These are phyloP conservation scores for Oryzaephilus surinamensis DNA, from an alignment of 1,140 invertebrate species.

Conservation along the genomic window DNA sequence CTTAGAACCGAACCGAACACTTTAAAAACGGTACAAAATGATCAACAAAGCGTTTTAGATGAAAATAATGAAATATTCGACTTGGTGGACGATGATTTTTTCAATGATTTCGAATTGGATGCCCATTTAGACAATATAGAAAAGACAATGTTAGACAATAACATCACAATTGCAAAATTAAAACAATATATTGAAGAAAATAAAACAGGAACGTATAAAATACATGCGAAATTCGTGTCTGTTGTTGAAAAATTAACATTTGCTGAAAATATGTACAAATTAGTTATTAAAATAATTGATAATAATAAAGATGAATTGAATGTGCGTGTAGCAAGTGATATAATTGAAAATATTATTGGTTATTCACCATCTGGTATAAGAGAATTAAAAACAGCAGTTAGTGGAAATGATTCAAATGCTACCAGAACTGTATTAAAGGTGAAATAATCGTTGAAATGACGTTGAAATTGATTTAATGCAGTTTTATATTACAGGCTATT, in stretches of 20 bases:
- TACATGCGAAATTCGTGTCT: conserved; percentile 25
- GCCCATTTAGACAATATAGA: conserved; percentile 23
- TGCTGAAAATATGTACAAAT: conserved; percentile 11
- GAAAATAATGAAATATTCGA: neutral
- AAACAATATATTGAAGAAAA: conserved; percentile 4
- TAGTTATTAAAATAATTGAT: conserved; percentile 23
- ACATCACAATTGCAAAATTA: conserved; percentile 9
- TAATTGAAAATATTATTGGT: conserved; percentile 17
- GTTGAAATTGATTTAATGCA: too few species aligned
- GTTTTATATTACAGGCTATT: too few species aligned
- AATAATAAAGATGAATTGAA: conserved; percentile 8
- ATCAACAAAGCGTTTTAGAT: neutral
- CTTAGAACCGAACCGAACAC: conserved; percentile 17
- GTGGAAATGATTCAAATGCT: conserved; percentile 13
- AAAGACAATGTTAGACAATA: neutral
- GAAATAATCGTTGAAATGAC: too few species aligned
- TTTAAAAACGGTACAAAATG: conserved; percentile 2
- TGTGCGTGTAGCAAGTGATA: conserved; percentile 16
- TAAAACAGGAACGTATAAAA: conserved; percentile 16
- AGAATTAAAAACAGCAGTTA: conserved; percentile 13
- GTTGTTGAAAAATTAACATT: conserved; percentile 23
- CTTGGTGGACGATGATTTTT: conserved; percentile 10
- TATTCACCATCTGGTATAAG: conserved; percentile 12
- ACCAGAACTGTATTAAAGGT: conserved; percentile 18
- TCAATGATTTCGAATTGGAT: conserved; percentile 20